Evolutionary conservation across 1,140 invertebrate genomes (phyloP).

Genomic region (Solen grandis): DNA sequence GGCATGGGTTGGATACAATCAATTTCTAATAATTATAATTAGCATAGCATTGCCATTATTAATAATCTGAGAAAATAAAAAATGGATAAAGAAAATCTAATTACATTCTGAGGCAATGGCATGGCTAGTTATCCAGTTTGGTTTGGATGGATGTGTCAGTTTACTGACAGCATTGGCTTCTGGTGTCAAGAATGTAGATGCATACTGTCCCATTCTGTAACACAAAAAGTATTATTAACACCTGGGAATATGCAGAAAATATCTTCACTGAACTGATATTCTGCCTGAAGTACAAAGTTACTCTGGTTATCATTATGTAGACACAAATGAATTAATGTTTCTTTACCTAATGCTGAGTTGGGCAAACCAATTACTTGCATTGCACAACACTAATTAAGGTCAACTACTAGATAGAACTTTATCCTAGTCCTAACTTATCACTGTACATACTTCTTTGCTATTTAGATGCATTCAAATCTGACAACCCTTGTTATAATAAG

Average conservation of each 20-base stretch:
- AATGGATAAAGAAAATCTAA: no score
- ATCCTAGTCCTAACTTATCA: no score
- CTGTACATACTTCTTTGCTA: no score
- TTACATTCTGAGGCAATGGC: slow-evolving; percentile 73
- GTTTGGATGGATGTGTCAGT: slow-evolving; percentile 66
- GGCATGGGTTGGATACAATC: no score
- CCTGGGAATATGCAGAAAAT: neutral
- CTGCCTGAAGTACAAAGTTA: neutral
- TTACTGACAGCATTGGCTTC: slow-evolving; percentile 56
- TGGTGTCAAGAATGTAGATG: slow-evolving; percentile 43
- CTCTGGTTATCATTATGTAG: neutral
- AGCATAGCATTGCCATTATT: no score
- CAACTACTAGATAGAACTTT: no score
- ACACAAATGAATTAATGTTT: neutral
- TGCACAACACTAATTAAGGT: no score
- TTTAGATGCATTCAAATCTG: no score
- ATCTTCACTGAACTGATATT: neutral
- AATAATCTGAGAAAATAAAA: no score
- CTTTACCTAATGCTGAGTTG: neutral
- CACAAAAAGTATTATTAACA: neutral
- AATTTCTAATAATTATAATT: no score
- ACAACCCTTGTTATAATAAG: no score
- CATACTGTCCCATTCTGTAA: slow-evolving; percentile 49
- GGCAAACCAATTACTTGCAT: neutral
- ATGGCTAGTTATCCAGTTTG: slow-evolving; percentile 75